Percentiles rank a stretch among this genome's conserved stretches.
These are phyloP conservation scores for Polyommatus icarus DNA, from an alignment of 2,888 invertebrate species.

Conservation along the genomic window DNA sequence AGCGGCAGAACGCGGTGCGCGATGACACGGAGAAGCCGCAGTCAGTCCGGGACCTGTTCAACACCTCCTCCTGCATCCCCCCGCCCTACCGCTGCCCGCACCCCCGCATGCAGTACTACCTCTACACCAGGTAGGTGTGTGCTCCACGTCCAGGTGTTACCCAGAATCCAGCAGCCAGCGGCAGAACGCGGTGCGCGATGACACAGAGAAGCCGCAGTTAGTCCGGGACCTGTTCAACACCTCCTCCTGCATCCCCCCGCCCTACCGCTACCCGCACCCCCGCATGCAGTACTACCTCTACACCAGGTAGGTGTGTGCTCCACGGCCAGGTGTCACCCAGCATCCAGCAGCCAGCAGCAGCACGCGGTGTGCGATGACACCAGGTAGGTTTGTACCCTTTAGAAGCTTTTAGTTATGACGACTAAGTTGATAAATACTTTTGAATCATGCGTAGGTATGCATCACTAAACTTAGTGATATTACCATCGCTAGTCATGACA, in stretches of 20 bases:
- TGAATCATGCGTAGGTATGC: too few relatives aligned
- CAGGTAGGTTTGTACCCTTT: conserved; percentile 68
- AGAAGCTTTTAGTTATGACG: too few relatives aligned
- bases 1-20: conserved; percentile 51
- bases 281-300: conserved; percentile 91
- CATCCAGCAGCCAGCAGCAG: conserved; percentile 62
- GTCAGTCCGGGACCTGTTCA: conserved; percentile 84
- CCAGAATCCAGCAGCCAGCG: conserved; percentile 69
- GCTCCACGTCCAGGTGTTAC: too few relatives aligned
- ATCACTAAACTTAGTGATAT: too few relatives aligned
- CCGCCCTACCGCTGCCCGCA: conserved; percentile 91
- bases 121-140: conserved; percentile 87
- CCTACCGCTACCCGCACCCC: conserved; percentile 90
- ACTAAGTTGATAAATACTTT: too few relatives aligned
- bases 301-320: conserved; percentile 82
- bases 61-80: conserved; percentile 89
- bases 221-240: conserved; percentile 87
- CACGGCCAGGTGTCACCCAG: conserved; percentile 47
- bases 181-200: conserved; percentile 46
- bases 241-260: conserved; percentile 89
- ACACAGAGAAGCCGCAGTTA: conserved; percentile 74
- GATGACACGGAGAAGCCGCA: conserved; percentile 69
- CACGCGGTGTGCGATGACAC: conserved; percentile 74
- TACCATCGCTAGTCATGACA: too few relatives aligned
- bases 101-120: conserved; percentile 89